Evolutionary conservation across 2,888 invertebrate genomes (phyloP).

Genomic region (Plebejus anna): DNA sequence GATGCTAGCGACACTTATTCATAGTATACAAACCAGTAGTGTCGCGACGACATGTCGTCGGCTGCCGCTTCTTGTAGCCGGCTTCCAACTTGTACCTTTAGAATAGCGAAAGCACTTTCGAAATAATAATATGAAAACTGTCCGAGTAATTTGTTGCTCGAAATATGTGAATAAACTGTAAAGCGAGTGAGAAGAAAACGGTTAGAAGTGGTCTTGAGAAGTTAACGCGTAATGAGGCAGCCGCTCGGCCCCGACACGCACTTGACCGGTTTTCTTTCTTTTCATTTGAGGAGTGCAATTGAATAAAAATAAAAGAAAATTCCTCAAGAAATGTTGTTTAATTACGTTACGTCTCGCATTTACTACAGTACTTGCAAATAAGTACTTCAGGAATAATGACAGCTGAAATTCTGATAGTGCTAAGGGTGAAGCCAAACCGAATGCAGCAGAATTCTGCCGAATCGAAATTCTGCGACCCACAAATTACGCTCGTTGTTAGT

Average conservation of each 20-base stretch:
- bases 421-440: no score
- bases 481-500: no score
- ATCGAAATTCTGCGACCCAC: no score
- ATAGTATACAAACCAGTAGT: no score
- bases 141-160: neutral
- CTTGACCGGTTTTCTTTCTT: constrained; percentile 17
- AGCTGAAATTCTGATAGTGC: no score
- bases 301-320: constrained; percentile 5
- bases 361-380: neutral
- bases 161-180: neutral
- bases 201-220: neutral
- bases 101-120: neutral
- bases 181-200: neutral
- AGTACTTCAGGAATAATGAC: no score
- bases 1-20: no score
- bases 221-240: constrained; percentile 2
- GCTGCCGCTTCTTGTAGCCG: no score
- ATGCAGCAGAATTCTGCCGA: no score
- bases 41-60: no score
- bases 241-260: constrained; percentile 12
- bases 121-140: neutral
- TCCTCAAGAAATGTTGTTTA: neutral
- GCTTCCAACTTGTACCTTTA: no score
- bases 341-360: neutral
- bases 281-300: neutral